These are phyloP conservation scores for Uropsilus gracilis DNA, from an alignment of 2,113 vertebrate species.

Conservation along the genomic window DNA sequence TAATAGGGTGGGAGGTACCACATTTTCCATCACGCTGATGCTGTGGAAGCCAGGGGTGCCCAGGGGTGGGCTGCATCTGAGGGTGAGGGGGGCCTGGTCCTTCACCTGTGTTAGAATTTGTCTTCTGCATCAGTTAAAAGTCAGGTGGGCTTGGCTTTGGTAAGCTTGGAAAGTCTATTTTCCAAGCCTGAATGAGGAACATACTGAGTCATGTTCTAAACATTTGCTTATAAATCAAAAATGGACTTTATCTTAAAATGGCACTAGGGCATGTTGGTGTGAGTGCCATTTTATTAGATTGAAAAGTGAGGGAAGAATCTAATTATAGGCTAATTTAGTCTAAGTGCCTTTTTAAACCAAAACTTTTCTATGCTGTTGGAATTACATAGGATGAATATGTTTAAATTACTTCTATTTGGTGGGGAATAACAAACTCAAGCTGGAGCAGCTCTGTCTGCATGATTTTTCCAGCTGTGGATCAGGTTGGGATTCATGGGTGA, in stretches of 20 bases:
- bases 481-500: too few relatives aligned
- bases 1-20: neutral
- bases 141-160: neutral
- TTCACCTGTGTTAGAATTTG: neutral
- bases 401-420: neutral
- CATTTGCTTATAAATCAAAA: neutral
- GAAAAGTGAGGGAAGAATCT: neutral
- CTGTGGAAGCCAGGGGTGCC: too few relatives aligned
- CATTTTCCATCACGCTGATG: too few relatives aligned
- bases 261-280: neutral
- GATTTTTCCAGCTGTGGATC: neutral
- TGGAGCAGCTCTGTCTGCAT: fast-evolving
- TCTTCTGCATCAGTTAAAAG: neutral
- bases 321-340: too few relatives aligned
- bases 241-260: neutral
- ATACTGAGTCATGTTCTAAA: neutral
- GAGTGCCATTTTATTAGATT: neutral
- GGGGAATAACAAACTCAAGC: neutral
- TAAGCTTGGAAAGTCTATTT: neutral
- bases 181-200: neutral
- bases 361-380: neutral
- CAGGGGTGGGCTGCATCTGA: neutral
- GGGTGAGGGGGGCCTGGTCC: neutral
- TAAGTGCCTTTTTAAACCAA: neutral
- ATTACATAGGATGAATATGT: neutral